Evolutionary conservation across 2,113 vertebrate species (phyloP).

Genomic region (Zapus hudsonius): DNA sequence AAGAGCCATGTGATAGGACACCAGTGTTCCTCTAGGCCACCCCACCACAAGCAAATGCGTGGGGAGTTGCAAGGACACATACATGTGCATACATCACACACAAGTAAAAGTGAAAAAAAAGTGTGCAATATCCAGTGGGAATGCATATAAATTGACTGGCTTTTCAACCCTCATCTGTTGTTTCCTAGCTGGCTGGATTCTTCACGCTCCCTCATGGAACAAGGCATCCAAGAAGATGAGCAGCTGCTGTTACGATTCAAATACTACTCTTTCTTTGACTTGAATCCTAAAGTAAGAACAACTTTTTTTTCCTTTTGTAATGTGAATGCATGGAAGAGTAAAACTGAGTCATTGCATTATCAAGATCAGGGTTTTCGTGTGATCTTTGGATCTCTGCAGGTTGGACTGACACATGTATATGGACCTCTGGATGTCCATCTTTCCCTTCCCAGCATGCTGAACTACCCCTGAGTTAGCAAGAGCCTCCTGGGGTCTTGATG

Average conservation of each 20-base stretch:
- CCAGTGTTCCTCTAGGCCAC: too few species aligned
- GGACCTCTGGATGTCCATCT: neutral
- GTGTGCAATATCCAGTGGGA: neutral
- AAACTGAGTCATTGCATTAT: neutral
- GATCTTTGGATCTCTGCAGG: neutral
- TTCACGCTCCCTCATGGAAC: slow-evolving; percentile 97
- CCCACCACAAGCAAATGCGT: too few species aligned
- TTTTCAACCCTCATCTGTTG: slow-evolving; percentile 19
- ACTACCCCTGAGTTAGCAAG: neutral
- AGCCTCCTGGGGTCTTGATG: neutral
- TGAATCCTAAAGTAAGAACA: slow-evolving; percentile 96
- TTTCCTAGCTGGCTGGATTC: slow-evolving; percentile 96
- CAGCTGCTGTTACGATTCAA: slow-evolving; percentile 95
- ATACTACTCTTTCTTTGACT: slow-evolving; percentile 98
- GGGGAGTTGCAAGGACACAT: neutral
- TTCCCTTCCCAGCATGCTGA: neutral
- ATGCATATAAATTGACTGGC: neutral
- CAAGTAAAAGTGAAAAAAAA: too few species aligned
- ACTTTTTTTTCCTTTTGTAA: slow-evolving; percentile 6
- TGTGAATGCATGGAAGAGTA: neutral
- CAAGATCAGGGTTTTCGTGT: neutral
- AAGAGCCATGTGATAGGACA: too few species aligned
- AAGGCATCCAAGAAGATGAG: slow-evolving; percentile 93
- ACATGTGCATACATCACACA: too few species aligned
- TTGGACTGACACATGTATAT: neutral